Base-by-base conservation (phyloP, 2,888 invertebrate genomes). In the Perdita meconis region DNA sequence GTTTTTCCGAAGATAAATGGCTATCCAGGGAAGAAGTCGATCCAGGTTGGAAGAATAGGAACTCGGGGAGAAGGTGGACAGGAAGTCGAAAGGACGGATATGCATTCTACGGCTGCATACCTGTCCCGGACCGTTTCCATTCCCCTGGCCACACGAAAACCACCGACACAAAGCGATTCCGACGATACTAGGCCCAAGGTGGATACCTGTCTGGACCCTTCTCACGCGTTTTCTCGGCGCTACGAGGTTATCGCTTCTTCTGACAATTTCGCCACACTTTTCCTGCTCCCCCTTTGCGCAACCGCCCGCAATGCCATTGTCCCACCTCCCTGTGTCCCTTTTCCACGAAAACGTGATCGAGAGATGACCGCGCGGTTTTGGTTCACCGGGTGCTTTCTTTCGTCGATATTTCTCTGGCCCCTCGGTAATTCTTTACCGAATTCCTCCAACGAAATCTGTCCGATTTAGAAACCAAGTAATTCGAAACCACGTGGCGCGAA, bases 211-310 rank as follows among this genome's bases (percentile, higher is more conserved):
- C n/a, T 34, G 12, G 53, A 61, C 68, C 65, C 55, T 74, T 77
- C 72, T 77, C 81, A 67, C 68, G 56, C 44, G 55, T 38, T 70
- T 57, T 42, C 13, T 44, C 24, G 40, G 47, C 16, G 38, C 16
- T 16, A 36, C 24, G 59, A 63, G 72, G 65, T 69, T 73, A 65
- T 64, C 72, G 42, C 8, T 60, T 40, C 55, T 64, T 55, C 64
- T 73, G 72, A 56, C n/a, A 78, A 79, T 84, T 86, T 84, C 78
- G 83, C 86, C 75, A 81, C 86, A 87, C 19, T 85, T 87, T 86
- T 80, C 75, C 82, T n/a, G n/a, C n/a, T 78, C 72, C 66, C 69
- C 55, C 75, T 82, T 86, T 82, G 83, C 85, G 86, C 78, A 88
- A 87, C 74, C 73, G 50, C 65, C 69, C 59, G 73, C 66, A 53